These are phyloP conservation scores for Aphelenchoides besseyi DNA, from an alignment of 1,140 invertebrate species.

Conservation along the genomic window DNA sequence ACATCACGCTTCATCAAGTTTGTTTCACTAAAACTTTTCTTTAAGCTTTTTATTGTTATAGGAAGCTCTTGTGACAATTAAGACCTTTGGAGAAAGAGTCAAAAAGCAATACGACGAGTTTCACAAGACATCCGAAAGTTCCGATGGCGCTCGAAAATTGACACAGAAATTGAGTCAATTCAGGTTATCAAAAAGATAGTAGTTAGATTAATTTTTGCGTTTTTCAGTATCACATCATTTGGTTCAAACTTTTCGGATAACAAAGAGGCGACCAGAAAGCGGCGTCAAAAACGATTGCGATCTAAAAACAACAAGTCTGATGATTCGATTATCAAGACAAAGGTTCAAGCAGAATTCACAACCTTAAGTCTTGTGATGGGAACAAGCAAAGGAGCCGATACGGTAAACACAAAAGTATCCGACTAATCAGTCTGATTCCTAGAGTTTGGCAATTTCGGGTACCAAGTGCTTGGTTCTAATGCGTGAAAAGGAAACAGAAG, in stretches of 20 bases:
- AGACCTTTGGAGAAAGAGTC: constrained; percentile 59
- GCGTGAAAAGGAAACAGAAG: constrained; percentile 43
- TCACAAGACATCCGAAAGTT: background rate
- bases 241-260: background rate
- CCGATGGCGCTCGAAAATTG: too few species aligned
- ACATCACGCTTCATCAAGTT: too few species aligned
- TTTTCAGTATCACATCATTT: too few species aligned
- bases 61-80: constrained; percentile 26
- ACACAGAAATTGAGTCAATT: too few species aligned
- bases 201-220: too few species aligned
- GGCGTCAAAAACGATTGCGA: background rate
- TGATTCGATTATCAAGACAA: constrained; percentile 33
- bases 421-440: background rate
- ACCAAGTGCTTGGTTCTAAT: constrained; percentile 37
- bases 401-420: constrained; percentile 1
- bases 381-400: constrained; percentile 40
- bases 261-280: too few species aligned
- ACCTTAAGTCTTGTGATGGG: constrained; percentile 39
- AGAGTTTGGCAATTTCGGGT: constrained; percentile 35
- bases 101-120: constrained; percentile 6
- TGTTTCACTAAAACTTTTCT: too few species aligned
- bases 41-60: too few species aligned
- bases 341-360: constrained; percentile 39
- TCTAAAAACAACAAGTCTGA: constrained; percentile 24
- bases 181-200: too few species aligned